These are phyloP conservation scores for Nilaparvata lugens DNA, from an alignment of 1,140 invertebrate genomes.

Conservation along the genomic window DNA sequence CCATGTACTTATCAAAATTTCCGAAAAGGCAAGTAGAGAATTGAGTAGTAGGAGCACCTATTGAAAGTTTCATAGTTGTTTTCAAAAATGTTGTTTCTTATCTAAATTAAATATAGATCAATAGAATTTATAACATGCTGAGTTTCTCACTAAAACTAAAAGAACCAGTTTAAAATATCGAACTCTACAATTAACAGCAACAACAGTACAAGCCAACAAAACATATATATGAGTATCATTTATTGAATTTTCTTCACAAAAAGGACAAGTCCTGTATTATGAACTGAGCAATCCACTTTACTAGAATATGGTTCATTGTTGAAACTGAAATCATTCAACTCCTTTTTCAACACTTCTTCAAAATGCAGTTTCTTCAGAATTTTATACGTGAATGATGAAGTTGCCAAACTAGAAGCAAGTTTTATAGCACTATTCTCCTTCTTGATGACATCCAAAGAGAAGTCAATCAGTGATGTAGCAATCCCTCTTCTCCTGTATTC, in stretches of 20 bases:
- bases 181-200: too few relatives aligned
- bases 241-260: neutral
- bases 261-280: neutral
- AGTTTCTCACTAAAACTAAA: too few relatives aligned
- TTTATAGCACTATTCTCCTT: neutral
- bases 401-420: neutral
- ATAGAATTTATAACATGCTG: too few relatives aligned
- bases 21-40: too few relatives aligned
- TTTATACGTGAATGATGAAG: neutral
- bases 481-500: neutral
- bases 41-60: too few relatives aligned
- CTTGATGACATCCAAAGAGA: neutral
- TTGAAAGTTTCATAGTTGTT: too few relatives aligned
- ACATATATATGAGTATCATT: too few relatives aligned
- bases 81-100: too few relatives aligned
- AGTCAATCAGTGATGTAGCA: neutral
- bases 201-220: too few relatives aligned
- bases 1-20: too few relatives aligned
- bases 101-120: too few relatives aligned
- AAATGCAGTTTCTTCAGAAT: neutral
- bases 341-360: neutral
- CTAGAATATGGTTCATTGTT: slow-evolving; percentile 27
- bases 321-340: slow-evolving; percentile 25
- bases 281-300: neutral
- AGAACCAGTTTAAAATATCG: too few relatives aligned